These are phyloP conservation scores for Coregonus ussuriensis DNA, from an alignment of 2,797 vertebrate genomes.

Conservation along the genomic window DNA sequence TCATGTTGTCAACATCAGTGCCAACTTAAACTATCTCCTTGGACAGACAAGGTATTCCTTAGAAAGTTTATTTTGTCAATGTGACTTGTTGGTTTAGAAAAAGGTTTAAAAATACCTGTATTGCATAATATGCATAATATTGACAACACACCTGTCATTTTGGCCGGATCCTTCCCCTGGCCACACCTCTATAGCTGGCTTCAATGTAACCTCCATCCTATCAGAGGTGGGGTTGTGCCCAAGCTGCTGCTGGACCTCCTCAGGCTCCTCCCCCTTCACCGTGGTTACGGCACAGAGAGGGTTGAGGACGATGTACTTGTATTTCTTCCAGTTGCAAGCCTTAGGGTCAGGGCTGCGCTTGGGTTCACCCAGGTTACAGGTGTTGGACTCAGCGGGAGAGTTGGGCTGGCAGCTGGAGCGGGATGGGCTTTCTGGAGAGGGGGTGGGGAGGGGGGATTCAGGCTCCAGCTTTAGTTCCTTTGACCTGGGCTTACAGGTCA, in stretches of 20 bases:
- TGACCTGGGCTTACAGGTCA: slow-evolving; percentile 52
- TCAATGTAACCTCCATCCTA: slow-evolving; percentile 38
- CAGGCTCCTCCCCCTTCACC: slow-evolving; percentile 72
- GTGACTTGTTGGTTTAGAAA: not conserved
- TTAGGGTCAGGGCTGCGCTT: slow-evolving; percentile 75
- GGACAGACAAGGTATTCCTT: not conserved
- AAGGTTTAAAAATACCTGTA: not conserved
- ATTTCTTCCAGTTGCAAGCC: slow-evolving; percentile 92
- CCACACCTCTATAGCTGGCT: slow-evolving; percentile 65
- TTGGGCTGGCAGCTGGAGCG: slow-evolving; percentile 83
- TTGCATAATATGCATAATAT: not conserved
- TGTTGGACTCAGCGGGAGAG: slow-evolving; percentile 84
- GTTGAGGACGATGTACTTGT: slow-evolving; percentile 89
- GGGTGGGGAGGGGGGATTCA: slow-evolving; percentile 48
- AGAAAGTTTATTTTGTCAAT: not conserved
- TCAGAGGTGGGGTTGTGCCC: slow-evolving; percentile 18
- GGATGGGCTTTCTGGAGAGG: slow-evolving; percentile 79
- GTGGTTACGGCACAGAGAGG: slow-evolving; percentile 68
- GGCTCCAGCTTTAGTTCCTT: slow-evolving; percentile 61
- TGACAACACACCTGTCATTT: slow-evolving; percentile 68
- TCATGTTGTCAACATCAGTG: slow-evolving; percentile 13
- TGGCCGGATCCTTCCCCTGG: slow-evolving; percentile 72
- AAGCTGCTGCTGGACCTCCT: slow-evolving; percentile 36
- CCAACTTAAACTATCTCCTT: not conserved
- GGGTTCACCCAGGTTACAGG: slow-evolving; percentile 73